phyloP scores from a whole-genome alignment of 2,113 vertebrate species.

The Alaudala cheleensis region DNA sequence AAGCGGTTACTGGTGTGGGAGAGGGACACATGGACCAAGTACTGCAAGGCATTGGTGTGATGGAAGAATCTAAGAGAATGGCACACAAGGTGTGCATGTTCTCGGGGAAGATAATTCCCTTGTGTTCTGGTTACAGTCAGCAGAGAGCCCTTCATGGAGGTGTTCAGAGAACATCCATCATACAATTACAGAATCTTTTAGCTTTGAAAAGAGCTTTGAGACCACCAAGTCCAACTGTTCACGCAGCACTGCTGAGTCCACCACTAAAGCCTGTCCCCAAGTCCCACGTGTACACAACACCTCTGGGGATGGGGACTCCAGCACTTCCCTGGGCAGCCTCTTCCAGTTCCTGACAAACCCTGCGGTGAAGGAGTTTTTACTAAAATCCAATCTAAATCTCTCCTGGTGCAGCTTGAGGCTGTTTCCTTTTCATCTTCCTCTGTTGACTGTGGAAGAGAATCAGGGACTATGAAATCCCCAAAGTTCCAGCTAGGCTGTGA shows the following conservation, averaged over 20 bases:
- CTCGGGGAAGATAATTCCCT: neutral
- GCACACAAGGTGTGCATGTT: accelerated
- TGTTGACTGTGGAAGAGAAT: neutral
- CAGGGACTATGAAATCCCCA: neutral
- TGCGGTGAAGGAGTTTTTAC: neutral
- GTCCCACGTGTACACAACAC: no score
- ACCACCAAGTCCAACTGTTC: neutral
- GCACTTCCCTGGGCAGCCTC: neutral
- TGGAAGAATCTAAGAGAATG: neutral
- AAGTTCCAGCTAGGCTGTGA: neutral
- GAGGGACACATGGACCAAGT: neutral
- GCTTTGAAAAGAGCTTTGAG: neutral
- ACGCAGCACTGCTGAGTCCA: neutral
- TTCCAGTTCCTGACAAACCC: neutral
- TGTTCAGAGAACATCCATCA: neutral
- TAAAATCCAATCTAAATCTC: neutral
- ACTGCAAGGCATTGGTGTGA: neutral
- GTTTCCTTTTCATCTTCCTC: neutral
- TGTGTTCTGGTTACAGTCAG: neutral
- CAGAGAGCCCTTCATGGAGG: neutral
- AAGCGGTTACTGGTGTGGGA: neutral
- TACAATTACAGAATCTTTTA: neutral
- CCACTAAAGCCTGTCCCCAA: neutral
- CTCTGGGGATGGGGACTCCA: neutral
- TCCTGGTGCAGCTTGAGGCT: neutral